Evolutionary conservation across 2,888 invertebrate genomes (phyloP).

Genomic region (Drosophila nr. perissopoda): DNA sequence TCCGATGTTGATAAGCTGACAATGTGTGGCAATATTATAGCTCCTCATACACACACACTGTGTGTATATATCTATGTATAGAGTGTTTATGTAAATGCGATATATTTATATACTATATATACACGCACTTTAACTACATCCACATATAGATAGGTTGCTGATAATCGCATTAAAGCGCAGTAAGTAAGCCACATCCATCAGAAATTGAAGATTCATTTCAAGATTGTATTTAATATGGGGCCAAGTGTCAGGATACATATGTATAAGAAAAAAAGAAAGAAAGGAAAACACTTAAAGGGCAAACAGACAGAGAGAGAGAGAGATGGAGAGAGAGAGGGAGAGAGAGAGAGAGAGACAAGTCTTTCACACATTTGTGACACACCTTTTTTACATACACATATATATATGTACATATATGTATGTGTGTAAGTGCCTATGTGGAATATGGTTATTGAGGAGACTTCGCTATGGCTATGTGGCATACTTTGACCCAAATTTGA

Average conservation of each 20-base stretch:
- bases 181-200: conserved; percentile 4
- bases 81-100: conserved; percentile 2
- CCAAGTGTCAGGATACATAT: neutral
- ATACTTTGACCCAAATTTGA: conserved; percentile 12
- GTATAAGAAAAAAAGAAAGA: neutral
- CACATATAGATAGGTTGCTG: neutral
- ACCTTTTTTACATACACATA: neutral
- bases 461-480: neutral
- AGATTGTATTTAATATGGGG: conserved; percentile 1
- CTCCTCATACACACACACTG: neutral
- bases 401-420: neutral
- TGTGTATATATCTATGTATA: neutral
- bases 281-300: neutral
- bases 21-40: conserved; percentile 35
- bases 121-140: neutral
- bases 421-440: neutral
- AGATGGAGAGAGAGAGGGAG: neutral
- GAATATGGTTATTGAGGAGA: neutral
- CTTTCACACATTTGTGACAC: neutral
- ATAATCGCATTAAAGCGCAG: conserved; percentile 14
- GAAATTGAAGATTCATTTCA: conserved; percentile 1
- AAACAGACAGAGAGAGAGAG: neutral
- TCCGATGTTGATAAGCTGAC: conserved; percentile 45
- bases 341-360: neutral
- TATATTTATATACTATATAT: neutral